These are phyloP conservation scores for Heterodera filipjevi DNA, from an alignment of 2,888 invertebrate genomes.

Conservation along the genomic window DNA sequence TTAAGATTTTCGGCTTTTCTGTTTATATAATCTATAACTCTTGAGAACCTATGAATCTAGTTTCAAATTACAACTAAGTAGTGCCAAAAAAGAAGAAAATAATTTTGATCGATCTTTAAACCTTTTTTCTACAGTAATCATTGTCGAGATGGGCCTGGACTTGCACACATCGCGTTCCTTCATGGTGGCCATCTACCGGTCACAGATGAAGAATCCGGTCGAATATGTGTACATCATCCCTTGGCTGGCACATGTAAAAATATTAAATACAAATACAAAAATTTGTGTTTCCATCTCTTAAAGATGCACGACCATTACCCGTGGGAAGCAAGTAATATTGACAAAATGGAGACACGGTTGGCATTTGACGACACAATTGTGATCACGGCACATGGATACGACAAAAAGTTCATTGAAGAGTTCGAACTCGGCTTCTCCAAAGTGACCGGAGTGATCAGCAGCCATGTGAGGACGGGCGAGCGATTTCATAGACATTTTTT, in stretches of 20 bases:
- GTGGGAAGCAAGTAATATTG: constrained; percentile 61
- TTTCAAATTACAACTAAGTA: too few relatives aligned
- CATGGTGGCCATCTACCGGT: constrained; percentile 56
- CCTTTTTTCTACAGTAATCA: constrained; percentile 52
- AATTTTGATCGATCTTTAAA: too few relatives aligned
- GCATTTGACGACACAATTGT: constrained; percentile 61
- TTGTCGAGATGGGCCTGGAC: constrained; percentile 63
- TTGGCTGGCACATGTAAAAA: constrained; percentile 60
- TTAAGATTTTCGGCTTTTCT: too few relatives aligned
- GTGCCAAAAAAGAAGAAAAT: too few relatives aligned
- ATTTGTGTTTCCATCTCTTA: constrained; percentile 1
- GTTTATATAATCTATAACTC: too few relatives aligned
- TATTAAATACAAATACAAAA: neutral
- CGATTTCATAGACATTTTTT: too few relatives aligned
- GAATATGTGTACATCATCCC: constrained; percentile 63
- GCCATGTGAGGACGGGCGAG: constrained; percentile 45
- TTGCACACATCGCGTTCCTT: constrained; percentile 55
- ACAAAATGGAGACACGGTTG: constrained; percentile 58
- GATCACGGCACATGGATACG: constrained; percentile 64
- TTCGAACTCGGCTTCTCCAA: constrained; percentile 58
- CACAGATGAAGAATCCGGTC: constrained; percentile 51
- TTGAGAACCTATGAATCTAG: too few relatives aligned
- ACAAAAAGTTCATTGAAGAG: constrained; percentile 62
- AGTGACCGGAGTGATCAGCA: constrained; percentile 58
- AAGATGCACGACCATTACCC: constrained; percentile 62